Evolutionary conservation across 2,797 vertebrate genomes (phyloP), one percentile per base, ranked within the genome.

Genomic region (Ctenochaetus hawaiiensis): DNA sequence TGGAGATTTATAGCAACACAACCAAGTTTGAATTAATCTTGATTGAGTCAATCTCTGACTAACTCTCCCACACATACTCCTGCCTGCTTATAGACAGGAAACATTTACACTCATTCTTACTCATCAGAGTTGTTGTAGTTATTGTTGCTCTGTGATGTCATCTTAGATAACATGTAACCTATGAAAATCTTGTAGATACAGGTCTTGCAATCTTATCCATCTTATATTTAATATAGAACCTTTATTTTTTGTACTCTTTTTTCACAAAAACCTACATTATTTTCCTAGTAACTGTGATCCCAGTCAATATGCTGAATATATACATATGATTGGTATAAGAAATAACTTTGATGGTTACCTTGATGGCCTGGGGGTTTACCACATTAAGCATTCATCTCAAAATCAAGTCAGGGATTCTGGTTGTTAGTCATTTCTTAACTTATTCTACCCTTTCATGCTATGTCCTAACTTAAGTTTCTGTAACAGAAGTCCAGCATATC

Each of bases 11-110:
- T 18, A 7, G 5, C 3, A 39, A 12, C 3, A 26, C 0, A 43
- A 20, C 10, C 22, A 37, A 0, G 7, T 14, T 23, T 20, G 4
- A 45, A 10, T 48, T n/a, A 10, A 75, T 49, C 10, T 22, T 51
- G 1, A 56, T 9, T 51, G 20, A 58, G 18, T 43, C 17, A 34
- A 48, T 37, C 16, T 17, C 23, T 74, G 63, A 72, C 48, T 75
- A 63, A 70, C n/a, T 37, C 2, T 4, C 2, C 30, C 57, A 48
- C 7, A 2, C 23, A 48, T 5, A 51, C 6, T 60, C 54, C n/a
- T 39, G 20, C 51, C 48, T 61, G 43, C 11, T 41, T 8, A 67
- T 37, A 51, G 10, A 34, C 5, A 26, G 17, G 20, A 61, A 67
- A 26, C 44, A 48, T 18, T 9, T 47, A 52, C 16, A 16, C 43